phyloP scores from a whole-genome alignment of 2,113 vertebrate genomes.

The Nibea albiflora region DNA sequence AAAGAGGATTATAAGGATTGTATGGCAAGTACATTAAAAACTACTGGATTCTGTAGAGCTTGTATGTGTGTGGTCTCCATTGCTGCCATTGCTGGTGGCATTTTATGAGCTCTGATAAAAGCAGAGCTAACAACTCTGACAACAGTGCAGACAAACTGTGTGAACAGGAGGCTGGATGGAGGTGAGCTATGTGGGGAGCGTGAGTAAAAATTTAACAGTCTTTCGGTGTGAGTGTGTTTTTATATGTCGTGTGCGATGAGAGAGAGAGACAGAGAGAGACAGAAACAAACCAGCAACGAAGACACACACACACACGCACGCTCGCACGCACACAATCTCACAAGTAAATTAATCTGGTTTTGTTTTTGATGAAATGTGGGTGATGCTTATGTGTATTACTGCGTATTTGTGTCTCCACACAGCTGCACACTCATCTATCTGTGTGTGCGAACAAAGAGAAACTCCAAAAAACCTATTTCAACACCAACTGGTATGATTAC shows the following conservation, averaged over 20 bases:
- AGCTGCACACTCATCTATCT: not conserved
- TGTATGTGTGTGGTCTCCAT: not conserved
- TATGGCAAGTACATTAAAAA: not conserved
- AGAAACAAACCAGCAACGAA: not conserved
- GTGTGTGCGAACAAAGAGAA: not conserved
- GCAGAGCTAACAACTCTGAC: not conserved
- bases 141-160: constrained; percentile 9
- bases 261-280: not conserved
- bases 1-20: not conserved
- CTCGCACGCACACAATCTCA: not conserved
- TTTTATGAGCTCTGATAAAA: constrained; percentile 12
- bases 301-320: not conserved
- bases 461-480: constrained; percentile 31
- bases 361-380: not conserved
- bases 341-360: not conserved
- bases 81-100: not conserved
- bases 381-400: not conserved
- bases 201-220: not conserved
- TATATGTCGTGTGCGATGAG: not conserved
- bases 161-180: not conserved
- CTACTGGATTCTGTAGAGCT: not conserved
- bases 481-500: constrained; percentile 38
- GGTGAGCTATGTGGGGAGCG: not conserved
- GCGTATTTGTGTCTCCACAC: not conserved
- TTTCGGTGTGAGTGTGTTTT: not conserved